Percentiles rank a stretch among this genome's conserved stretches.
phyloP scores from a whole-genome alignment of 2,797 vertebrate genomes.

The Halcyon leucocephala region DNA sequence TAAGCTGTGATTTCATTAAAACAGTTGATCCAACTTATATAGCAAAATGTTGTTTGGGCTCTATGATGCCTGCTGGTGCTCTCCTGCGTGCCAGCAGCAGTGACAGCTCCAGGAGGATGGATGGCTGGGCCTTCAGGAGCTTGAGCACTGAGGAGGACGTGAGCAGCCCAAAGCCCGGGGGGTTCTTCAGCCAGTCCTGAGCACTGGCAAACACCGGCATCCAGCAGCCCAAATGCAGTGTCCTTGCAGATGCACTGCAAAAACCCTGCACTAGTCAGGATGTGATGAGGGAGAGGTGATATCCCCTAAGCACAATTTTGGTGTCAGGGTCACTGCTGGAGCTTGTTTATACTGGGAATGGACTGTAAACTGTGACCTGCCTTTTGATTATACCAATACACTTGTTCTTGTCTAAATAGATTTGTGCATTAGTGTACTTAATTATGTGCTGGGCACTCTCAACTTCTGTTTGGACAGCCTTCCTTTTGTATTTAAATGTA shows the following conservation, averaged over 20 bases:
- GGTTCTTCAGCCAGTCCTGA: not conserved
- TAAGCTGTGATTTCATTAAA: conserved; percentile 40
- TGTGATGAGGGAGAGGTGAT: not conserved
- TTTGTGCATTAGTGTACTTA: not conserved
- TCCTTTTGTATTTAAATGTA: conserved; percentile 9
- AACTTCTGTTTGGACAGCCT: conserved; percentile 21
- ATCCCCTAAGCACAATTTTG: not conserved
- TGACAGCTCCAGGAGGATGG: not conserved
- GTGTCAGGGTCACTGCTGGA: not conserved
- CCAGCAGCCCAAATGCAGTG: not conserved
- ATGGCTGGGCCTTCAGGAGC: not conserved
- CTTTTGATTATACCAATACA: not conserved
- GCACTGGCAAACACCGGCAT: not conserved
- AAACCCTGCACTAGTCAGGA: not conserved
- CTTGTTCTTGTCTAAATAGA: not conserved
- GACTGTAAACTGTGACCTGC: not conserved
- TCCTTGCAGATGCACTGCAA: not conserved
- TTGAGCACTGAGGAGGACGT: fast-evolving
- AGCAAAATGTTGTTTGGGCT: not conserved
- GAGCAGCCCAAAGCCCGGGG: fast-evolving
- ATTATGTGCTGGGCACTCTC: conserved; percentile 13
- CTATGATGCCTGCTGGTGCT: not conserved
- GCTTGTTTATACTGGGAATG: not conserved
- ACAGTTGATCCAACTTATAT: not conserved
- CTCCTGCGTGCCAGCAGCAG: not conserved